Evolutionary conservation across 2,113 vertebrate genomes (phyloP).

Genomic region (Syngnathoides biaculeatus): DNA sequence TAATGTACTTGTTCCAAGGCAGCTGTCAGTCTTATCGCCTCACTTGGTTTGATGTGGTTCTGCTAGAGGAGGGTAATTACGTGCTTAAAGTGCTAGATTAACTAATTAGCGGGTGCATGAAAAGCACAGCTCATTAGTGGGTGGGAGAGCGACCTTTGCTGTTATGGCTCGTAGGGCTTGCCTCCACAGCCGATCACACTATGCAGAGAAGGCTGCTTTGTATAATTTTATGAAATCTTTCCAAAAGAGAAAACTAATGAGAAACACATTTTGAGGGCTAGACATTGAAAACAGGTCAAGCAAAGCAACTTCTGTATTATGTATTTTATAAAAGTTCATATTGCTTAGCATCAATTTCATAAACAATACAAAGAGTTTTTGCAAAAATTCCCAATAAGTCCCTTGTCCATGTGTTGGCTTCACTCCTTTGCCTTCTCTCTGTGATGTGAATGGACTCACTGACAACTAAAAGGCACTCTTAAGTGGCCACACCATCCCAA

Average conservation of each 20-base stretch:
- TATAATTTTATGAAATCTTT: constrained; percentile 52
- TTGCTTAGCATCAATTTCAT: no score
- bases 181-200: constrained; percentile 52
- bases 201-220: constrained; percentile 28
- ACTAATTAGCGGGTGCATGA: constrained; percentile 72
- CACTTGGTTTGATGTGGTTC: constrained; percentile 63
- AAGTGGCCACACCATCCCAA: no score
- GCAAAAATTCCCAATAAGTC: no score
- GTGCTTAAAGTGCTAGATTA: constrained; percentile 80
- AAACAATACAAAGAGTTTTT: no score
- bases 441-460: no score
- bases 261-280: neutral
- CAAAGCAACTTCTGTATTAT: no score
- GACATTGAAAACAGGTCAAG: neutral
- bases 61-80: constrained; percentile 74
- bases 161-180: constrained; percentile 59
- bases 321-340: neutral
- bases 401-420: no score
- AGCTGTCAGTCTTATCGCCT: constrained; percentile 77
- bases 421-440: no score
- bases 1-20: constrained; percentile 49
- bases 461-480: no score
- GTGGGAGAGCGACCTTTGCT: constrained; percentile 61
- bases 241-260: constrained; percentile 19
- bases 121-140: constrained; percentile 76